Conservation (phyloP, 2,797 vertebrate genomes). For the Galagoides demidoff region DNA sequence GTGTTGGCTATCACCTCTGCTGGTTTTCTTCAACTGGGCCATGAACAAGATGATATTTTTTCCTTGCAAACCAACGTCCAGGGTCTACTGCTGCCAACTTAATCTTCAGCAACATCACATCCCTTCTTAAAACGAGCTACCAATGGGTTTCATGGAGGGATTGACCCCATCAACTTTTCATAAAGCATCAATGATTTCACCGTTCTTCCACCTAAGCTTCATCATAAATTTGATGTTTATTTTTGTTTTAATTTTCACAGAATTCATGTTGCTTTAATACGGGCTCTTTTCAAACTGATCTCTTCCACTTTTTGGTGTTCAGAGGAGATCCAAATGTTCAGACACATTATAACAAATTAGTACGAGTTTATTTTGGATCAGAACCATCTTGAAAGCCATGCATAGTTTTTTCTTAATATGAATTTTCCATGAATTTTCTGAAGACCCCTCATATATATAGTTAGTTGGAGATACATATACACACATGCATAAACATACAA, state of each 20-base stretch:
- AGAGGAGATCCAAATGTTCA: neutral
- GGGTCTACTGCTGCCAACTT: neutral
- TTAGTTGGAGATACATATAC: neutral
- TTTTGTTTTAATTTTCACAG: neutral
- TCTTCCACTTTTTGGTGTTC: neutral
- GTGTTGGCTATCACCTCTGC: neutral
- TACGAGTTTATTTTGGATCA: neutral
- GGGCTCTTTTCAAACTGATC: neutral
- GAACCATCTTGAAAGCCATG: neutral
- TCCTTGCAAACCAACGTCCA: neutral
- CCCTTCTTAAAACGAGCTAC: neutral
- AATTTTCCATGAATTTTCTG: neutral
- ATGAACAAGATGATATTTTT: neutral
- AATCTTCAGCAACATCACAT: neutral
- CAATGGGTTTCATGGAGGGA: neutral
- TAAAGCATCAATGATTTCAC: neutral
- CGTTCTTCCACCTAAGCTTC: neutral
- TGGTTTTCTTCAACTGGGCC: neutral
- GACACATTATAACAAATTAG: neutral
- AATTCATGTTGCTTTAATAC: neutral
- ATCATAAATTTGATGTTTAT: neutral
- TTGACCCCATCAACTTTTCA: neutral
- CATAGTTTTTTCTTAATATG: neutral
- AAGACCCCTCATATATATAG: neutral
- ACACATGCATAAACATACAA: neutral